Base-by-base conservation (phyloP, 2,888 invertebrate species). In the Drosophila rubida region DNA sequence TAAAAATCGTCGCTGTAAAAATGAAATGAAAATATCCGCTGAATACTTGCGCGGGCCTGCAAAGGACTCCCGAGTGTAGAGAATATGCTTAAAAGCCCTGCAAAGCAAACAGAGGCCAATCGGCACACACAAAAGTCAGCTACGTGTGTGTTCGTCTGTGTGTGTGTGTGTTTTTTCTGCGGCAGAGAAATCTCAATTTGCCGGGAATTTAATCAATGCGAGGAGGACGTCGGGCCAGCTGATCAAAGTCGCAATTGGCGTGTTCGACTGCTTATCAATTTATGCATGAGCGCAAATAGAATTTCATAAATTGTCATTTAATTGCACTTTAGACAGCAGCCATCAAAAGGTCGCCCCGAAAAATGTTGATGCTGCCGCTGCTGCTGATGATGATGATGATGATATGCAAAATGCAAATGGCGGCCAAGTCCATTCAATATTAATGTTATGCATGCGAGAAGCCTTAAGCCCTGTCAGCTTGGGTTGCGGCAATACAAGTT, bases 261-360 rank as follows among this genome's bases (percentile, higher is more conserved):
- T 48, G 59, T 59, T 59, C 23, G 60, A 19, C 58, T 80, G 83
- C 68, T 85, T 70, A 82, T 74, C 69, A 86, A 85, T 85, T 82
- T 83, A 86, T 87, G 80, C 80, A 82, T 57, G 71, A 78, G 79
- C 82, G 85, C 82, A 85, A 87, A 82, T 87, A 84, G 82, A 82
- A 78, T 82, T 84, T 69, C 70, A 78, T 75, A 82, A 83, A 87
- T 85, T 82, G 86, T 82, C 82, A 87, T 83, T 83, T 83, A 85
- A 83, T 85, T 82, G 87, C 75, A 81, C 81, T 84, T 80, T 71
- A 22, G 64, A 60, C 37, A 44, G 58, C 48, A 37, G 14, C 14
- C 7, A 45, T 4, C 53, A 50, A 59, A 8, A 41, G 16, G 27
- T 27, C 59, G 54, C 4, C 4, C 11, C n/a, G n/a, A n/a, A 70